These are phyloP conservation scores for Brachionichthys hirsutus DNA, from an alignment of 2,113 vertebrate species.

Conservation along the genomic window DNA sequence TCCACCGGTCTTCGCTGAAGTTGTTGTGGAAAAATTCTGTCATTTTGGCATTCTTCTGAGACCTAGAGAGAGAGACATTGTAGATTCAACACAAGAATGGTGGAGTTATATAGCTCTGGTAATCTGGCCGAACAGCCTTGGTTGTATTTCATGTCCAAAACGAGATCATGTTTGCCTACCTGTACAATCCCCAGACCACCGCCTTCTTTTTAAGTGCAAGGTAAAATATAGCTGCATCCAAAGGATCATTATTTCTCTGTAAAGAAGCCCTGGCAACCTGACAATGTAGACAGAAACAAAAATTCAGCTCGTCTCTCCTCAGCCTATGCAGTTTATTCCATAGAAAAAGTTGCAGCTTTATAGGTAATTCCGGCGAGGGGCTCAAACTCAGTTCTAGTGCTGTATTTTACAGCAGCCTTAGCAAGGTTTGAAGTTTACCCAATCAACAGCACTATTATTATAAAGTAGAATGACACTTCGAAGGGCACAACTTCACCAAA, in stretches of 20 bases:
- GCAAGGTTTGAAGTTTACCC: slow-evolving; percentile 1
- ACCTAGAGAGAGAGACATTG: slow-evolving; percentile 73
- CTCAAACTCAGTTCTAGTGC: not conserved
- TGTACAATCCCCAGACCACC: slow-evolving; percentile 96
- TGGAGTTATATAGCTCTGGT: slow-evolving; percentile 11
- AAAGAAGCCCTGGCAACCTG: slow-evolving; percentile 97
- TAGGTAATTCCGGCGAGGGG: slow-evolving; percentile 27
- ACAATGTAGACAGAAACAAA: slow-evolving; percentile 32
- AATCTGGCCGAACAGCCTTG: slow-evolving; percentile 19
- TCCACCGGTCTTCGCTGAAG: slow-evolving; percentile 95
- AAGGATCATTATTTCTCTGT: slow-evolving; percentile 90
- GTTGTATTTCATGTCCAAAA: slow-evolving; percentile 22
- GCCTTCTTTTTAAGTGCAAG: slow-evolving; percentile 97
- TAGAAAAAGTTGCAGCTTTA: slow-evolving; percentile 25
- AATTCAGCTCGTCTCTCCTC: slow-evolving; percentile 14
- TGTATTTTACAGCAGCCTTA: slow-evolving; percentile 19
- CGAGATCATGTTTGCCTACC: slow-evolving; percentile 72
- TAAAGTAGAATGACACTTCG: no score
- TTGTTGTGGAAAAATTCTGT: slow-evolving; percentile 97
- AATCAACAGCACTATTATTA: not conserved
- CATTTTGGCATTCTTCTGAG: slow-evolving; percentile 92
- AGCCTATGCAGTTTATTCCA: slow-evolving; percentile 19
- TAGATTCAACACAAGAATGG: slow-evolving; percentile 26
- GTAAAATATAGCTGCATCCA: slow-evolving; percentile 96
- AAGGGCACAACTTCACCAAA: no score